Evolutionary conservation across 2,888 invertebrate genomes (phyloP).

Genomic region (Cataglyphis cursor): DNA sequence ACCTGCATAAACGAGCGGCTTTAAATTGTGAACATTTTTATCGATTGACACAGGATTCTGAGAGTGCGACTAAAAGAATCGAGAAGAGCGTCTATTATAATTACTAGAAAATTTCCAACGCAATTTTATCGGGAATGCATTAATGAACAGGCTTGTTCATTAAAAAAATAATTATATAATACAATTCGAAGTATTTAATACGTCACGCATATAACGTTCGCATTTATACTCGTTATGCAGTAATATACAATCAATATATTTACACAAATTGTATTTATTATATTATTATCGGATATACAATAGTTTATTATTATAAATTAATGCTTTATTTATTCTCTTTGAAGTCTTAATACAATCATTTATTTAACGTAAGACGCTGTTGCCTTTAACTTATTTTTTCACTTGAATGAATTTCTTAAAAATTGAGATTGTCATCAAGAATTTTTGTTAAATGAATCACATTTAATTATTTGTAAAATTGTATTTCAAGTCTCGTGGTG

Average conservation of each 20-base stretch:
- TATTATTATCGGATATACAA: background rate
- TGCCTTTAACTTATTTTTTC: background rate
- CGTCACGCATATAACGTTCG: background rate
- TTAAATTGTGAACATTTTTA: constrained; percentile 15
- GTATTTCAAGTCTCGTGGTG: background rate
- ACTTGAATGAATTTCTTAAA: background rate
- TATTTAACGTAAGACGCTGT: background rate
- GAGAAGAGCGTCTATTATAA: background rate
- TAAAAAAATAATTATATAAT: constrained; percentile 18
- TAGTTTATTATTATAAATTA: constrained; percentile 1
- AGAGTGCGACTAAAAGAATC: background rate
- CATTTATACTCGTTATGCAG: background rate
- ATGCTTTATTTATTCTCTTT: background rate
- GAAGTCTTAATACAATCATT: background rate
- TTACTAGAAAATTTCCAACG: background rate
- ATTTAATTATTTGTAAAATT: background rate
- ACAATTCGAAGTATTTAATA: constrained; percentile 2
- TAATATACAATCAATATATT: background rate
- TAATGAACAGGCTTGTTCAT: constrained; percentile 14
- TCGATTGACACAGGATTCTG: background rate
- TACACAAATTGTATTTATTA: background rate
- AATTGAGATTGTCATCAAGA: background rate
- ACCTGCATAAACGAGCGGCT: background rate
- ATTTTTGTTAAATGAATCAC: background rate
- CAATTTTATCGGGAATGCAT: constrained; percentile 9